phyloP scores from a whole-genome alignment of 2,888 invertebrate species.

The Drosophila infuscata region DNA sequence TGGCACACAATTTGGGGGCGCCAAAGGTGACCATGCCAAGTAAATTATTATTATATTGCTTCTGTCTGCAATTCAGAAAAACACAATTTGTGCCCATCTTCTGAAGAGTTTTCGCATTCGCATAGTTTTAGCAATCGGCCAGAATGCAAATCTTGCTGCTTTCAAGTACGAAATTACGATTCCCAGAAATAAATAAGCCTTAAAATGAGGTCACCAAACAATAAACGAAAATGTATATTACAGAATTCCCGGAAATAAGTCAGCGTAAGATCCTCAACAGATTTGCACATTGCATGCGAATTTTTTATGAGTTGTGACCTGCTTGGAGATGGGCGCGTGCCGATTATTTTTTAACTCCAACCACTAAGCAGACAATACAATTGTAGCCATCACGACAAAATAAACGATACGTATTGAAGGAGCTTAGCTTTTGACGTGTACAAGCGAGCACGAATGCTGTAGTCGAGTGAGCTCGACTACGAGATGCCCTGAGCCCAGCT shows the following conservation, averaged over 20 bases:
- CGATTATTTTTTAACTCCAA: not conserved
- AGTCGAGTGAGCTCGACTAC: not conserved
- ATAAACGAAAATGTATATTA: not conserved
- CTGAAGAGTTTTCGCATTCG: slow-evolving; percentile 12
- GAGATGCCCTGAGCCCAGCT: not conserved
- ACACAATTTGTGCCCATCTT: slow-evolving; percentile 7
- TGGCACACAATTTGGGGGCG: not conserved
- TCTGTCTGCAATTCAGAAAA: slow-evolving; percentile 31
- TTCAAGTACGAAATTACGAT: not conserved
- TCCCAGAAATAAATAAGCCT: not conserved
- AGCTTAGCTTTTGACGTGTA: not conserved
- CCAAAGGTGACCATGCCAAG: slow-evolving; percentile 2
- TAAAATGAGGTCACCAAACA: not conserved
- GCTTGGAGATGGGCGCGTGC: not conserved
- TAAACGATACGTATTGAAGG: not conserved
- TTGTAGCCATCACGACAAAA: not conserved
- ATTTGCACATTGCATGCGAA: not conserved
- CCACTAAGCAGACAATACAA: not conserved
- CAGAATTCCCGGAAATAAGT: not conserved
- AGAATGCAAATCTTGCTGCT: not conserved
- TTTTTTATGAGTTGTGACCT: not conserved
- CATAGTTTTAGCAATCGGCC: slow-evolving; percentile 17
- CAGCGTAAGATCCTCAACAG: not conserved
- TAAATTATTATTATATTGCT: slow-evolving; percentile 58
- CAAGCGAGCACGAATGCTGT: not conserved